Base-by-base conservation (phyloP, 2,888 invertebrate genomes). In the Drosophila tripunctata region DNA sequence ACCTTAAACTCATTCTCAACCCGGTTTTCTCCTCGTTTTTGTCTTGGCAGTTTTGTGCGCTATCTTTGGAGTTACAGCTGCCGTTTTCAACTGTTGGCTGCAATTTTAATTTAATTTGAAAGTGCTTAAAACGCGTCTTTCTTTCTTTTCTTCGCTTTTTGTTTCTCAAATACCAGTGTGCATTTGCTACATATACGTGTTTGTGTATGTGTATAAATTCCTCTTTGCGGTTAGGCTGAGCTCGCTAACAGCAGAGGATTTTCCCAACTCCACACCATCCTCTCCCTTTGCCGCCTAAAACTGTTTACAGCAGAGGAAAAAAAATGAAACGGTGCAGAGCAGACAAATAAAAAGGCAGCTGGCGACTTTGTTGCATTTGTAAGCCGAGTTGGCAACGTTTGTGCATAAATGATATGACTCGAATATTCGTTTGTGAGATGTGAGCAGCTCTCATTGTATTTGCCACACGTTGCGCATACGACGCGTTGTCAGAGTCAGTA, bases 81-180 rank as follows among this genome's bases (percentile, higher is more conserved):
- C 43, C 51, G 41, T 33, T 67, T 67, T 60, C 61, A 62, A 56
- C 61, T 68, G 67, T 51, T 70, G 65, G 62, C 63, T 76, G 77
- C 75, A 75, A 72, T 82, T 84, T 83, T 81, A 81, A 83, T 83
- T 83, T 75, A 81, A 86, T 86, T 83, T 86, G 33, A 67, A 81
- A 83, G 71, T 86, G 79, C 75, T 83, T 78, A 70, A 83, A 67
- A 63, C 58, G 72, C 78, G 69, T 14, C 64, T 76, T 74, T 75
- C 52, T 54, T 65, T 66, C 68, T 21, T 21, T 21, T 4, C 3
- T 21, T 4, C 3, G 64, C 36, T 47, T 43, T 52, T 73, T 61
- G 58, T 75, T 75, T 55, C 43, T 33, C 27, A 47, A 74, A 63
- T 67, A 33, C 56, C 75, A 40, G 36, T 54, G 67, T 54, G 67